A percentile compares a stretch with the other conserved stretches of the same genome.
phyloP scores from a whole-genome alignment of 1,140 invertebrate species.

The Dysdera silvatica region DNA sequence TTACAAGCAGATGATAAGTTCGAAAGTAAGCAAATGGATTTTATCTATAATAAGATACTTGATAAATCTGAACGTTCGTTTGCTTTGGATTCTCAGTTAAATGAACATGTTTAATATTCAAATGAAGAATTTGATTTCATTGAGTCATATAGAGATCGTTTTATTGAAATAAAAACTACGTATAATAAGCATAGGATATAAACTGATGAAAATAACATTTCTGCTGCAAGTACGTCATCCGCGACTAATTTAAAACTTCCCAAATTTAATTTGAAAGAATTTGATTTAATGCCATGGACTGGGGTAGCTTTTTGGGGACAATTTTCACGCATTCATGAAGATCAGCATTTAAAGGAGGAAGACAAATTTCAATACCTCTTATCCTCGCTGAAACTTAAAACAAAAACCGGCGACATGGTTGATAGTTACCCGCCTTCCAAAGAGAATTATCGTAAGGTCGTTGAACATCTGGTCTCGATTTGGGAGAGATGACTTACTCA shows the following conservation, averaged over 20 bases:
- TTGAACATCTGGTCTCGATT: too few relatives aligned
- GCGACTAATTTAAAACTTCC: background rate
- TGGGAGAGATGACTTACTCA: too few relatives aligned
- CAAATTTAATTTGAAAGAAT: background rate
- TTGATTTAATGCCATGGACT: background rate
- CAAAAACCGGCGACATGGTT: background rate
- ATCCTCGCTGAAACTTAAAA: background rate
- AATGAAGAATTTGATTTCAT: background rate
- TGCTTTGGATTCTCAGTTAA: background rate
- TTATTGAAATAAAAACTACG: background rate
- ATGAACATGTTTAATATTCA: background rate
- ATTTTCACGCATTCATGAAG: background rate
- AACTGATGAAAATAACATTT: background rate
- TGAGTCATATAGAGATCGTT: background rate
- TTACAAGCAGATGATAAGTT: too few relatives aligned
- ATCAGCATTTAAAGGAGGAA: background rate
- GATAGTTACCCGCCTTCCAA: background rate
- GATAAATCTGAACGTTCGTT: background rate
- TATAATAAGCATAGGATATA: background rate
- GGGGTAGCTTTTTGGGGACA: background rate
- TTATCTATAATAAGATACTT: background rate
- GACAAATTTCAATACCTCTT: background rate
- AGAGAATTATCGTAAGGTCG: too few relatives aligned
- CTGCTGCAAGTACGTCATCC: background rate
- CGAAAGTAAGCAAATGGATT: slow-evolving; percentile 13